These are phyloP conservation scores for Streptopelia turtur DNA, from an alignment of 2,797 vertebrate genomes.

Conservation along the genomic window DNA sequence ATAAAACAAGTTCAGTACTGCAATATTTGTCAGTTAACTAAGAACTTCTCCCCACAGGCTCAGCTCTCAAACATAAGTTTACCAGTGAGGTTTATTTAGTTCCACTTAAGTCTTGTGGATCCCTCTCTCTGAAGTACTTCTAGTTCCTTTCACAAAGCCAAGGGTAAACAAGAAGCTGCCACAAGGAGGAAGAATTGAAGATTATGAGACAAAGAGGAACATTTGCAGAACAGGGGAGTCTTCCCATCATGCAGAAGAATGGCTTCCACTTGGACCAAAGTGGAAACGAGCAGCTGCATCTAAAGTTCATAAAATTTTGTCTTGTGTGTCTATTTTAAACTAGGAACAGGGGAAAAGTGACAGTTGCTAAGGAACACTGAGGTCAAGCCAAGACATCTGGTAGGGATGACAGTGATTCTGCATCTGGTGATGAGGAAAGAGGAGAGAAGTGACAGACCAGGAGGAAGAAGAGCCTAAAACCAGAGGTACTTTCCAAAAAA, in stretches of 20 bases:
- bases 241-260: slow-evolving; percentile 6
- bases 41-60: not conserved
- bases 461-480: slow-evolving; percentile 55
- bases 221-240: slow-evolving; percentile 11
- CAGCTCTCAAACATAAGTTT: not conserved
- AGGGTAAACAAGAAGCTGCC: not conserved
- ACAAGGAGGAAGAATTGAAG: slow-evolving; percentile 44
- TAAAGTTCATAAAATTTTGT: slow-evolving; percentile 5
- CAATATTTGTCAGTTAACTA: not conserved
- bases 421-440: slow-evolving; percentile 52
- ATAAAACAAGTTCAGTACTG: not conserved
- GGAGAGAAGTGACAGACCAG: slow-evolving; percentile 57
- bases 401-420: slow-evolving; percentile 59
- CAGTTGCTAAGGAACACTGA: slow-evolving; percentile 52
- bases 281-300: slow-evolving; percentile 49
- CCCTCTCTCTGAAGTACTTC: not conserved
- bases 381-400: slow-evolving; percentile 57
- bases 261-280: slow-evolving; percentile 55
- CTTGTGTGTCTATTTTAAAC: slow-evolving; percentile 50
- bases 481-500: slow-evolving; percentile 70
- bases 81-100: not conserved
- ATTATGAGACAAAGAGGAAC: slow-evolving; percentile 53
- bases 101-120: not conserved
- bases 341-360: slow-evolving; percentile 11
- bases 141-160: slow-evolving; percentile 38